Evolutionary conservation across 2,888 invertebrate species (phyloP).

Genomic region (Mesoligia furuncula): DNA sequence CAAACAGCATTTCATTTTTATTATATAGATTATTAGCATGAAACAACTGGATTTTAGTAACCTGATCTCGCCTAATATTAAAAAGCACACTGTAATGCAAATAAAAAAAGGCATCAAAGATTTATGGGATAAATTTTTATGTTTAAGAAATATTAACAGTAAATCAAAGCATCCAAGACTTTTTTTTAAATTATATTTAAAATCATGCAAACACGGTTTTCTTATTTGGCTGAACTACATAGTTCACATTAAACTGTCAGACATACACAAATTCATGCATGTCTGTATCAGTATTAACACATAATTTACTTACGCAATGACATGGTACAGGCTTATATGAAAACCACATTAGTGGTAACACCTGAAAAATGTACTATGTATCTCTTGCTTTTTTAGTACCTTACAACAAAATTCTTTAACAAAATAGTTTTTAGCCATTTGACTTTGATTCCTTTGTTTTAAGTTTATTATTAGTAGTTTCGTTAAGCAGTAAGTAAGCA

Average conservation of each 20-base stretch:
- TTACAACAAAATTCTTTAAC: slow-evolving; percentile 25
- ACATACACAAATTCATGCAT: slow-evolving; percentile 39
- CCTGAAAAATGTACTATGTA: slow-evolving; percentile 33
- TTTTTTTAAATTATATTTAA: background rate
- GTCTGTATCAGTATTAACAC: slow-evolving; percentile 38
- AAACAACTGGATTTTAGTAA: background rate
- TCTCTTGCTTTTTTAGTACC: slow-evolving; percentile 30
- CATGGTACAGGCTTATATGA: slow-evolving; percentile 49
- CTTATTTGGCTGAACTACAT: slow-evolving; percentile 33
- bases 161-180: background rate
- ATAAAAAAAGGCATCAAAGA: background rate
- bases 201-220: background rate
- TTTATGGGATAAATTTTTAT: background rate
- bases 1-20: background rate
- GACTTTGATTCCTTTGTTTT: background rate
- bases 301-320: slow-evolving; percentile 47
- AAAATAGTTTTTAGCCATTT: background rate
- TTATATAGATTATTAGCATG: background rate
- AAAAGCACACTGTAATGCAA: background rate
- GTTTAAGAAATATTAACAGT: background rate
- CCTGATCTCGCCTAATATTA: background rate
- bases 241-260: slow-evolving; percentile 29
- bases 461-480: background rate
- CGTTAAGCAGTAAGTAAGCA: too few relatives aligned
- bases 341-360: slow-evolving; percentile 32